A percentile compares a stretch with the other conserved stretches of the same genome.
phyloP scores from a whole-genome alignment of 2,888 invertebrate species.

The Tipula vernalis region DNA sequence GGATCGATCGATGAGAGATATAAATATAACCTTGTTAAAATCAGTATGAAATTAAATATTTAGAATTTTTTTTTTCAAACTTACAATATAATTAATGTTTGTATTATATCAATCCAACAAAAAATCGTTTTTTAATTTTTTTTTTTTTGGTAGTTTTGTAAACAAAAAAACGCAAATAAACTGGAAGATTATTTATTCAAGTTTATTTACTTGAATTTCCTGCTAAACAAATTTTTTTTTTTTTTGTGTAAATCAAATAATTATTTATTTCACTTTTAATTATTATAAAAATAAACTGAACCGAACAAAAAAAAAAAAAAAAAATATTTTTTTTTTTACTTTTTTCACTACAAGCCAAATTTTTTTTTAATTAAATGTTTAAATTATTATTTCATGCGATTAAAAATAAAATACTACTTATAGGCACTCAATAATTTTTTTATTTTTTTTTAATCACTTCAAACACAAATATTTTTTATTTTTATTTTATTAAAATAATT shows the following conservation, averaged over 20 bases:
- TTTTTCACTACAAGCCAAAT: neutral
- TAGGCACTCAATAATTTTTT: neutral
- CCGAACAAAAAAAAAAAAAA: neutral
- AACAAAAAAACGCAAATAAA: neutral
- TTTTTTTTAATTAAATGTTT: neutral
- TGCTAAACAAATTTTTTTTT: neutral
- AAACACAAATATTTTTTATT: neutral
- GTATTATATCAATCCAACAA: neutral
- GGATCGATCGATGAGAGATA: neutral
- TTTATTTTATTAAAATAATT: neutral
- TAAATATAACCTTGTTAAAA: neutral
- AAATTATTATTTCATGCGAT: neutral
- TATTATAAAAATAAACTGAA: neutral
- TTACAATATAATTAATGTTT: neutral
- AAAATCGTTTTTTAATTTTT: neutral
- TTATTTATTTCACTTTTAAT: neutral
- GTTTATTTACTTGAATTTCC: neutral
- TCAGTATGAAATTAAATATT: neutral
- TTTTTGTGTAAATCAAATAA: neutral
- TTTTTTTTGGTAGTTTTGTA: neutral
- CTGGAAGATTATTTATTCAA: neutral
- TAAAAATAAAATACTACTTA: neutral
- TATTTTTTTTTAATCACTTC: neutral
- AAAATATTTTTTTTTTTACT: neutral
- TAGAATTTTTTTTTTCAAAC: neutral